These are phyloP conservation scores for Pygoscelis adeliae DNA, from an alignment of 2,113 vertebrate species.

Conservation along the genomic window DNA sequence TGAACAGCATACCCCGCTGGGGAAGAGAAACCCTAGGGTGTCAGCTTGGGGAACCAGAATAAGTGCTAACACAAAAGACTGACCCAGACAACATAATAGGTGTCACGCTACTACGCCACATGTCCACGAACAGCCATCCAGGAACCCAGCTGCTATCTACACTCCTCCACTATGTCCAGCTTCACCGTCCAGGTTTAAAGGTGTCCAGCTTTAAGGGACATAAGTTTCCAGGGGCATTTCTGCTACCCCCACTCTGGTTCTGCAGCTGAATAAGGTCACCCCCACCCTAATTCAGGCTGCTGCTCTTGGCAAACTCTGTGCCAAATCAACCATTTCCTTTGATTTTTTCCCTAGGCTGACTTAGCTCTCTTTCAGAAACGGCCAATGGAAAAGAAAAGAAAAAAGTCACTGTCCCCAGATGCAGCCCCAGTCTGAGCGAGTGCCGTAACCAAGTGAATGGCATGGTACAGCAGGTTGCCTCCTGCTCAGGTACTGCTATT, in stretches of 20 bases:
- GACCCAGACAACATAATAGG: no score
- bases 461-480: neutral
- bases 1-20: neutral
- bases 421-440: neutral
- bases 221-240: neutral
- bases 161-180: neutral
- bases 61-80: neutral
- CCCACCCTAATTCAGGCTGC: neutral
- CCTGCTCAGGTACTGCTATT: neutral
- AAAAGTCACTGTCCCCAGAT: neutral
- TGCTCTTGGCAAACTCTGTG: neutral
- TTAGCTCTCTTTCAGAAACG: neutral
- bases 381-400: neutral
- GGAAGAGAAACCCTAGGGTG: neutral
- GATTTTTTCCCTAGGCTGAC: neutral
- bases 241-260: neutral
- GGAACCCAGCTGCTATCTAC: neutral
- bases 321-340: neutral
- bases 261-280: neutral
- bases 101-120: neutral
- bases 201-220: neutral
- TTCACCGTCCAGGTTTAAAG: neutral
- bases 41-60: neutral
- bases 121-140: rapidly evolving
- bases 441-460: rapidly evolving